These are phyloP conservation scores for Gila robusta DNA, from an alignment of 2,797 vertebrate species.

Conservation along the genomic window DNA sequence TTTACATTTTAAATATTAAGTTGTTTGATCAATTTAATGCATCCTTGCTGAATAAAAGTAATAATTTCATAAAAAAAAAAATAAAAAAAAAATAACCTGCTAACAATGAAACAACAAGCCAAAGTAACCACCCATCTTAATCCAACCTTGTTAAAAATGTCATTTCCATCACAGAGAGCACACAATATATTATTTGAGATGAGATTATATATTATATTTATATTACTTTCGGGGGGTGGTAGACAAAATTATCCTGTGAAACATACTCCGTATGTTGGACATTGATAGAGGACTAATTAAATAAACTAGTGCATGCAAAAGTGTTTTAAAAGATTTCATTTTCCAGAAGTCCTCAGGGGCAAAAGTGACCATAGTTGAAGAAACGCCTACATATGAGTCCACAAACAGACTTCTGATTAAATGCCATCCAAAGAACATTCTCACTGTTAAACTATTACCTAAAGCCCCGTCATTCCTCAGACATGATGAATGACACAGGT, in stretches of 20 bases:
- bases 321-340: background rate
- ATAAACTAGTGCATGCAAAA: background rate
- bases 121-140: background rate
- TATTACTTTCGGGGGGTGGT: no score
- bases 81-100: no score
- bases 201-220: background rate
- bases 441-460: constrained; percentile 32
- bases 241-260: background rate
- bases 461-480: constrained; percentile 32
- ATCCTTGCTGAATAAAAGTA: background rate
- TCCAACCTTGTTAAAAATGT: background rate
- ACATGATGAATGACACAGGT: constrained; percentile 31
- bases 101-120: background rate
- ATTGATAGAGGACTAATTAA: constrained; percentile 1
- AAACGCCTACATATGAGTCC: constrained; percentile 18
- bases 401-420: constrained; percentile 26
- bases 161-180: background rate
- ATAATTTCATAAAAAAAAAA: no score
- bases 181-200: background rate
- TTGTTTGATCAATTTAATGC: background rate
- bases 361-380: constrained; percentile 5
- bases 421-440: constrained; percentile 15
- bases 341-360: constrained; percentile 7
- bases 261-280: background rate
- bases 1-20: no score